These are phyloP conservation scores for Dolichomitus sp. DNA, from an alignment of 2,888 invertebrate genomes.

Conservation along the genomic window DNA sequence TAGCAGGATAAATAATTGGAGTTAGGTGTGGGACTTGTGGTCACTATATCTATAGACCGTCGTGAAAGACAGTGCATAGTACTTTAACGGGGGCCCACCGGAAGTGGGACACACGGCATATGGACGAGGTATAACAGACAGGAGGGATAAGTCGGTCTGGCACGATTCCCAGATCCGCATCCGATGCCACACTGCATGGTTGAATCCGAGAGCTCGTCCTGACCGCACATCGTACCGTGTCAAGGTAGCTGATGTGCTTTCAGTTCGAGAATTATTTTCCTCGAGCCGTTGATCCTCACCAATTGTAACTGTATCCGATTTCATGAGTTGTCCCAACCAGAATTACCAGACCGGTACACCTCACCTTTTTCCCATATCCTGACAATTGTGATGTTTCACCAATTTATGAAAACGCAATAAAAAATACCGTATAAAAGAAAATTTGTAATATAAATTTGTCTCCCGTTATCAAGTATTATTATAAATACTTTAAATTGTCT, in stretches of 20 bases:
- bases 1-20: slow-evolving; percentile 11
- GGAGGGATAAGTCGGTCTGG: slow-evolving; percentile 71
- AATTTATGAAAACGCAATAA: no score
- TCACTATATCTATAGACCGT: not conserved
- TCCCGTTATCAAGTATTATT: no score
- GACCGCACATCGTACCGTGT: slow-evolving; percentile 61
- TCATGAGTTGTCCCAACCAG: slow-evolving; percentile 21
- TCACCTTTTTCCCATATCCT: not conserved
- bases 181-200: slow-evolving; percentile 52
- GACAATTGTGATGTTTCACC: no score
- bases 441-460: no score
- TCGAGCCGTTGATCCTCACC: not conserved
- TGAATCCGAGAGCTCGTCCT: slow-evolving; percentile 47
- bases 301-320: slow-evolving; percentile 36
- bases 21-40: slow-evolving; percentile 10
- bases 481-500: no score
- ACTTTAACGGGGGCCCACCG: slow-evolving; percentile 47
- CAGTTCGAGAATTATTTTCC: slow-evolving; percentile 56
- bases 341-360: not conserved
- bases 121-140: slow-evolving; percentile 67
- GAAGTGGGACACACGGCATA: slow-evolving; percentile 67
- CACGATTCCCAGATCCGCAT: slow-evolving; percentile 72
- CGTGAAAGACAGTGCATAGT: slow-evolving; percentile 18
- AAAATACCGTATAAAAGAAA: no score
- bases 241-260: slow-evolving; percentile 62